Percentiles rank a stretch among this genome's conserved stretches.
Evolutionary conservation across 2,888 invertebrate genomes (phyloP).

Genomic region (Pyralis farinalis): DNA sequence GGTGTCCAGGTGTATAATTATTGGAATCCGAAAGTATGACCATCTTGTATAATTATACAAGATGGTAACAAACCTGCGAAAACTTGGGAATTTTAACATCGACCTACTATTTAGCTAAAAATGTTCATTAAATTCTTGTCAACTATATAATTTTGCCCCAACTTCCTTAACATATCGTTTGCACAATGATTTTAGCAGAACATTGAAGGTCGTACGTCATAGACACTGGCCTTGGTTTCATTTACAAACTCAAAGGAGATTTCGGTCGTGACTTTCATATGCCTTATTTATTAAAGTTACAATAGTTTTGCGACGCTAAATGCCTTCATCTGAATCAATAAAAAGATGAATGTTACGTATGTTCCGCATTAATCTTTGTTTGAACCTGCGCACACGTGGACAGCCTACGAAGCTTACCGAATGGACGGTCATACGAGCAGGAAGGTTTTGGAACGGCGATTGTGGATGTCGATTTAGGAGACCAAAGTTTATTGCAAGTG

Average conservation of each 20-base stretch:
- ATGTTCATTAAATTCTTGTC: too few relatives aligned
- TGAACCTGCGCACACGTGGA: not conserved
- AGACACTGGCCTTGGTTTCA: slow-evolving; percentile 58
- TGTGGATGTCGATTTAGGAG: too few relatives aligned
- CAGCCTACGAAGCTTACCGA: too few relatives aligned
- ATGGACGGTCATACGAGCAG: too few relatives aligned
- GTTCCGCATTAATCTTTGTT: slow-evolving; percentile 10
- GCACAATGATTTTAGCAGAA: slow-evolving; percentile 44
- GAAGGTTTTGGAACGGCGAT: too few relatives aligned
- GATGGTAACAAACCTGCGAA: too few relatives aligned
- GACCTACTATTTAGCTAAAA: not conserved
- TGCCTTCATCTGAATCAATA: slow-evolving; percentile 37
- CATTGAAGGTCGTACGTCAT: slow-evolving; percentile 56
- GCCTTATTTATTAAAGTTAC: slow-evolving; percentile 57
- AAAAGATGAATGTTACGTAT: slow-evolving; percentile 15
- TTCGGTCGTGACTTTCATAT: slow-evolving; percentile 48
- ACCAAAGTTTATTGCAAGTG: too few relatives aligned
- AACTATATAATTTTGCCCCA: slow-evolving; percentile 18
- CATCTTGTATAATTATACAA: not conserved
- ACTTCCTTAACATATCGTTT: slow-evolving; percentile 25
- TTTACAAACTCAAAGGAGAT: slow-evolving; percentile 59
- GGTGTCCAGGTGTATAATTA: slow-evolving; percentile 1
- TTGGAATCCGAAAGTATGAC: slow-evolving; percentile 1
- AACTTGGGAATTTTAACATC: too few relatives aligned
- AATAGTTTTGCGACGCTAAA: slow-evolving; percentile 55